Conservation (phyloP, 2,113 vertebrate genomes). For the Epinephelus moara region DNA sequence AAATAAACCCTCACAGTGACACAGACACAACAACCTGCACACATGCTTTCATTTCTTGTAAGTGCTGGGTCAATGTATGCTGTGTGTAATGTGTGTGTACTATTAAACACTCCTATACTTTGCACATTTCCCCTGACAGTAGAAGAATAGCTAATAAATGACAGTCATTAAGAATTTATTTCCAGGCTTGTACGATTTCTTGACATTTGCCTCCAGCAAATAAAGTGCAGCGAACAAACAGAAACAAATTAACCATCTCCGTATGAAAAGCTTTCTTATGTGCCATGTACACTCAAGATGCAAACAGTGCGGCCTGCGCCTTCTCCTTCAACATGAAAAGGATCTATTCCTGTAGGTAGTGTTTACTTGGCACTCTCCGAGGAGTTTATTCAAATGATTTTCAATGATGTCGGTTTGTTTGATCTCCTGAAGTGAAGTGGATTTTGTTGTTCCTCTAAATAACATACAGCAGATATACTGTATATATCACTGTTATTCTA, state of each 20-base stretch:
- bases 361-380: slow-evolving; percentile 33
- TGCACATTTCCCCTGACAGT: slow-evolving; percentile 32
- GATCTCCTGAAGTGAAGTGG: slow-evolving; percentile 45
- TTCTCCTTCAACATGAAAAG: slow-evolving; percentile 49
- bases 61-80: slow-evolving; percentile 4
- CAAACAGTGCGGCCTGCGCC: slow-evolving; percentile 16
- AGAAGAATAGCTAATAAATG: slow-evolving; percentile 57
- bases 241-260: slow-evolving; percentile 45
- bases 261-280: neutral
- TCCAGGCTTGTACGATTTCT: slow-evolving; percentile 47
- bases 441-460: slow-evolving; percentile 22
- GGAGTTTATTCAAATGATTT: slow-evolving; percentile 49
- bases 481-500: neutral
- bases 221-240: slow-evolving; percentile 42
- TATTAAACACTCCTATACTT: slow-evolving; percentile 19
- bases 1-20: neutral
- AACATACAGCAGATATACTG: slow-evolving; percentile 1
- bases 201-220: slow-evolving; percentile 62
- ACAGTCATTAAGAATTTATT: slow-evolving; percentile 71
- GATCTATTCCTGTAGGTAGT: slow-evolving; percentile 45
- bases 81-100: slow-evolving; percentile 19
- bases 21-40: neutral
- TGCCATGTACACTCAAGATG: slow-evolving; percentile 3
- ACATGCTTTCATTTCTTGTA: neutral
- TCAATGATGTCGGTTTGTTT: slow-evolving; percentile 45